Evolutionary conservation across 1,140 invertebrate genomes (phyloP).

Genomic region (Ridgeia piscesae): DNA sequence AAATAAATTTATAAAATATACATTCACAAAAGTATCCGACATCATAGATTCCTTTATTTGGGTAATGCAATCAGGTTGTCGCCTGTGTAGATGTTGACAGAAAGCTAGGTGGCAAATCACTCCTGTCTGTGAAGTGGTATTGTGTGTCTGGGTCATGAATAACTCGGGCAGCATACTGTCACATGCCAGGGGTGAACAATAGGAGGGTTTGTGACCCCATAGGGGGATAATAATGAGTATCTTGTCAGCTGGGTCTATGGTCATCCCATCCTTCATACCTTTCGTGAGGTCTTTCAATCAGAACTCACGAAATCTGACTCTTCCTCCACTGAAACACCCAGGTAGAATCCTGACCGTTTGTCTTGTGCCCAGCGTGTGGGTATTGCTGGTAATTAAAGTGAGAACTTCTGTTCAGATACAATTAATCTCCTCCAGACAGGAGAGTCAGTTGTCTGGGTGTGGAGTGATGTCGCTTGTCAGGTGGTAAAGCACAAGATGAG

Average conservation of each 20-base stretch:
- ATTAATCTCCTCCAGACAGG: background rate
- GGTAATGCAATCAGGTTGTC: background rate
- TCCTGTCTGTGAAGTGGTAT: background rate
- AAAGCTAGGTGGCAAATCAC: background rate
- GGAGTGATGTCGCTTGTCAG: background rate
- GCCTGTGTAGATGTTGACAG: background rate
- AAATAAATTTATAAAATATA: too few species aligned
- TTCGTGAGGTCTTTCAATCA: background rate
- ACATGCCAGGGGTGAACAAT: background rate
- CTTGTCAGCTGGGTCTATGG: background rate
- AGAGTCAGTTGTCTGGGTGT: background rate
- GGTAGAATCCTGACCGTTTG: background rate
- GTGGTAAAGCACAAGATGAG: background rate
- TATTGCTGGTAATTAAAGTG: background rate
- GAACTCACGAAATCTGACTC: background rate
- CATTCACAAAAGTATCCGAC: too few species aligned
- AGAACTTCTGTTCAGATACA: background rate
- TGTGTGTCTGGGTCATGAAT: background rate
- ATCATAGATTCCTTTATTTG: too few species aligned
- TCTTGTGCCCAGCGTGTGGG: background rate
- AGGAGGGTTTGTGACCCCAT: background rate
- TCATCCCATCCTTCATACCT: background rate
- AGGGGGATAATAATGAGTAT: background rate
- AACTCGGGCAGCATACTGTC: background rate
- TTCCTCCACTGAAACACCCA: background rate